These are phyloP conservation scores for Prunella strophiata DNA, from an alignment of 2,797 vertebrate species.

Conservation along the genomic window DNA sequence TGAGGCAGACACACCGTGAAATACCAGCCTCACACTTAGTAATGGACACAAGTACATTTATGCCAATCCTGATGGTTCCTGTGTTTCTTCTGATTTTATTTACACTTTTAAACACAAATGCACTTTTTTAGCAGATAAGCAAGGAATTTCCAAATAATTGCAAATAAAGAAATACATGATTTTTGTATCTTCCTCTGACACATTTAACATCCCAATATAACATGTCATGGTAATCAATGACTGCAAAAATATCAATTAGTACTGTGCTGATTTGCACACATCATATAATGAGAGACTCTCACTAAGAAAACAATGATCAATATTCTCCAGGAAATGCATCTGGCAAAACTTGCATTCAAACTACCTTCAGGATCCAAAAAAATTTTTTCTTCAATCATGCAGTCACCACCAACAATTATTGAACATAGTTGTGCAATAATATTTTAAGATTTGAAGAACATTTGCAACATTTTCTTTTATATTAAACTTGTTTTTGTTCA, in stretches of 20 bases:
- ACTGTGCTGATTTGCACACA: not conserved
- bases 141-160: not conserved
- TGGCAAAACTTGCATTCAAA: not conserved
- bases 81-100: not conserved
- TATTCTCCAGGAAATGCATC: not conserved
- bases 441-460: not conserved
- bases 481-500: not conserved
- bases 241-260: not conserved
- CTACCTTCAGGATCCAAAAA: not conserved
- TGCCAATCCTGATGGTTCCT: not conserved
- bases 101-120: not conserved
- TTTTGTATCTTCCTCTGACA: not conserved
- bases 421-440: not conserved
- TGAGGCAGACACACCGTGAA: not conserved
- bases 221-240: fast-evolving
- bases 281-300: not conserved
- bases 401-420: not conserved
- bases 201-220: not conserved
- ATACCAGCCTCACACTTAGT: not conserved
- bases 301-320: not conserved
- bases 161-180: not conserved
- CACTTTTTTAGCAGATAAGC: not conserved
- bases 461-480: not conserved
- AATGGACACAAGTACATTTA: not conserved
- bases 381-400: not conserved